A percentile compares a stretch with the other conserved stretches of the same genome.
Conservation (phyloP, 2,888 invertebrate species). For the Andrena trimmerana region DNA sequence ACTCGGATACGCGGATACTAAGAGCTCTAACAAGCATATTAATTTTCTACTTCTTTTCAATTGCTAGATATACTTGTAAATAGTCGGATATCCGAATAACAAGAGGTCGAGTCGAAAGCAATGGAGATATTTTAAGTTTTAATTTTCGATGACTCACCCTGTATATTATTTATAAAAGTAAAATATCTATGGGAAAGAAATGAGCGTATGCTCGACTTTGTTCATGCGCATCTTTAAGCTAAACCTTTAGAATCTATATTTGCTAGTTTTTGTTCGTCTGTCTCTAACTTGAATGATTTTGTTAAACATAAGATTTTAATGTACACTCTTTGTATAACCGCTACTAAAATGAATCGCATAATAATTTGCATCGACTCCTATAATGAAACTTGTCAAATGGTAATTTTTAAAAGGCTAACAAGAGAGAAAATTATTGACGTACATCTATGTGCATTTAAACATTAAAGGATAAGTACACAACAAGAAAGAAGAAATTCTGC, state of each 20-base stretch:
- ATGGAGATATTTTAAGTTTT: too few relatives aligned
- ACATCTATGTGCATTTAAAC: slow-evolving; percentile 3
- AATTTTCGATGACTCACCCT: too few relatives aligned
- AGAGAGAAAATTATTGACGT: not conserved
- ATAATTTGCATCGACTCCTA: not conserved
- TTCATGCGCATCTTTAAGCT: too few relatives aligned
- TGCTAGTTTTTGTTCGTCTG: not conserved
- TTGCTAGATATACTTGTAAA: too few relatives aligned
- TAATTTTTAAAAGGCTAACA: not conserved
- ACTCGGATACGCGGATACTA: too few relatives aligned
- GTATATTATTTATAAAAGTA: not conserved
- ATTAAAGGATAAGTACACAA: slow-evolving; percentile 4
- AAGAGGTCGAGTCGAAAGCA: too few relatives aligned
- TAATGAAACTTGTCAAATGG: not conserved
- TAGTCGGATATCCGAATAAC: too few relatives aligned
- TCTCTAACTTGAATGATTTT: not conserved
- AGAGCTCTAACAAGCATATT: too few relatives aligned
- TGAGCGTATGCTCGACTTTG: not conserved
- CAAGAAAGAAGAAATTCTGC: slow-evolving; percentile 1
- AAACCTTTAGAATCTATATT: not conserved
- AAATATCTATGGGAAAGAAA: slow-evolving; percentile 10
- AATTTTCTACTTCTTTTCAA: too few relatives aligned
- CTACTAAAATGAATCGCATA: not conserved
- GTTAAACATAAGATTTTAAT: not conserved
- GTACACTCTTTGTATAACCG: not conserved